Percentiles rank a stretch among this genome's conserved stretches.
Evolutionary conservation across 1,140 invertebrate species (phyloP).

Genomic region (Drosophila tsacasi): DNA sequence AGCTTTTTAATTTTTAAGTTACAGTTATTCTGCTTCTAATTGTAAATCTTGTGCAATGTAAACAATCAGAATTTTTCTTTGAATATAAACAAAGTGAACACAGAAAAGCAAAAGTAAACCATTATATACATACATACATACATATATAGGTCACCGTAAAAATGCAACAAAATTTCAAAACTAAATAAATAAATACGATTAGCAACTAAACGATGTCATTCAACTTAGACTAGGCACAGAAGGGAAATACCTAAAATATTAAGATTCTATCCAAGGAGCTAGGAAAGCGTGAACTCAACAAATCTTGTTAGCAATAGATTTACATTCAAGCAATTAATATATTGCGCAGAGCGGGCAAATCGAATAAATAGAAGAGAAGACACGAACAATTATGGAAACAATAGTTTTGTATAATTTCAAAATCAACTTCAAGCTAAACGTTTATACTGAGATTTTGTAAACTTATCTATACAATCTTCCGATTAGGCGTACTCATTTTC

Average conservation of each 20-base stretch:
- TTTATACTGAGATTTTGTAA: conserved; percentile 61
- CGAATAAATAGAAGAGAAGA: conserved; percentile 7
- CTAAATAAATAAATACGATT: conserved; percentile 36
- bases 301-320: conserved; percentile 59
- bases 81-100: conserved; percentile 68
- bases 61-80: conserved; percentile 84
- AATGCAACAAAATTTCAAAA: conserved; percentile 47
- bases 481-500: conserved; percentile 23
- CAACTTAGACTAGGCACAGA: conserved; percentile 61
- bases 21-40: conserved; percentile 85
- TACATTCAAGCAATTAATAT: conserved; percentile 38
- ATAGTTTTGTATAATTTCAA: conserved; percentile 26
- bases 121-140: conserved; percentile 8
- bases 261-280: conserved; percentile 58
- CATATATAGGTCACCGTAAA: conserved; percentile 43
- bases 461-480: conserved; percentile 42
- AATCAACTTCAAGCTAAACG: conserved; percentile 31
- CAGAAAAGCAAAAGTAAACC: conserved; percentile 17
- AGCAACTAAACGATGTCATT: conserved; percentile 60
- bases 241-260: conserved; percentile 52
- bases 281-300: conserved; percentile 30
- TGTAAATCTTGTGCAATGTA: conserved; percentile 85
- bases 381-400: neutral
- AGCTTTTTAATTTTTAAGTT: conserved; percentile 83
- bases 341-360: conserved; percentile 14